Conservation (phyloP, 2,797 vertebrate species). For the Silurus lanzhouensis region DNA sequence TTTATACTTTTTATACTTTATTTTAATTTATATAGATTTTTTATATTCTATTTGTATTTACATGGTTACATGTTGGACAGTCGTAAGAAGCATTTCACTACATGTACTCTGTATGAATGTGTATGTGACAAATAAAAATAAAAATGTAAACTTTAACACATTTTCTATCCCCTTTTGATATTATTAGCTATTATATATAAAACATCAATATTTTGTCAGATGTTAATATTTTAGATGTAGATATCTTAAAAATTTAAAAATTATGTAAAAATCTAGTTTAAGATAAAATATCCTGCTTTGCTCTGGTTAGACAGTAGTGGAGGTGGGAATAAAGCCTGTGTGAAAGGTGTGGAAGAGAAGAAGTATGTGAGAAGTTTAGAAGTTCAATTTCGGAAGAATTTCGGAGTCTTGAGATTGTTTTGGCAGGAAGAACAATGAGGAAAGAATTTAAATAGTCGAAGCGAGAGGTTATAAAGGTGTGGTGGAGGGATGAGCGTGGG, state of each 20-base stretch:
- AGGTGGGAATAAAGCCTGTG: background rate
- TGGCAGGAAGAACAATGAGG: background rate
- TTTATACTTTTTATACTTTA: too few relatives aligned
- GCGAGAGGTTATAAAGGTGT: background rate
- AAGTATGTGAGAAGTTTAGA: background rate
- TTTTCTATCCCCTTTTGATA: background rate
- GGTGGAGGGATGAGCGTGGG: background rate
- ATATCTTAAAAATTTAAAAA: too few relatives aligned
- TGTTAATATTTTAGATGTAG: background rate
- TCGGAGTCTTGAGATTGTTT: background rate
- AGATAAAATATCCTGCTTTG: background rate
- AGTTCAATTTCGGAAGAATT: background rate
- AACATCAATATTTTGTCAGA: background rate
- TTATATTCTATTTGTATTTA: too few relatives aligned
- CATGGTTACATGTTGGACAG: too few relatives aligned
- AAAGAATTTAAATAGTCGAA: background rate
- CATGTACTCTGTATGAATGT: too few relatives aligned
- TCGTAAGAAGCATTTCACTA: too few relatives aligned
- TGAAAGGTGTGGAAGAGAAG: background rate
- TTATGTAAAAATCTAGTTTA: background rate
- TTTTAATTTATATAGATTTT: too few relatives aligned
- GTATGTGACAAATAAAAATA: too few relatives aligned
- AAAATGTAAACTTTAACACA: too few relatives aligned
- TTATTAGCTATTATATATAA: background rate
- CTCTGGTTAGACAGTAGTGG: background rate